Percentiles rank a stretch among this genome's conserved stretches.
These are phyloP conservation scores for Dasyornis broadbenti DNA, from an alignment of 2,113 vertebrate species.

Conservation along the genomic window DNA sequence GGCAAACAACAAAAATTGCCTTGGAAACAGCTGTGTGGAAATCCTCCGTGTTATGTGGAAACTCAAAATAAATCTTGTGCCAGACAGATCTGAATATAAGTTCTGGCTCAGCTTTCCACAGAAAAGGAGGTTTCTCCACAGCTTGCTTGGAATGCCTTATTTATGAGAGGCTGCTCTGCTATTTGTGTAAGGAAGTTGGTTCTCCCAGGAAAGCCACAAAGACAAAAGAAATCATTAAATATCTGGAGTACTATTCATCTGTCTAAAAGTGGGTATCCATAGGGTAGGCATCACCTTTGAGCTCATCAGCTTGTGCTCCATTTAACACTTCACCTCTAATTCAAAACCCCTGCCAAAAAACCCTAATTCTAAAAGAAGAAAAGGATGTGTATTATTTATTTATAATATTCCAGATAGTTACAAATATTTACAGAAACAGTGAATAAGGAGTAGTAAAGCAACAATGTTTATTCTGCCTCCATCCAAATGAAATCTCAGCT, in stretches of 20 bases:
- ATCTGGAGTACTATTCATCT: not conserved
- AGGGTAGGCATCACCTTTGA: not conserved
- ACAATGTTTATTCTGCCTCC: not conserved
- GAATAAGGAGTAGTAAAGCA: not conserved
- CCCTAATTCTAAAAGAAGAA: not conserved
- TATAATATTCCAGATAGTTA: not conserved
- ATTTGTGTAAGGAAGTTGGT: not conserved
- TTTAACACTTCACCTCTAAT: not conserved
- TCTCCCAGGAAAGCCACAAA: not conserved
- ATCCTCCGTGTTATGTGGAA: not conserved
- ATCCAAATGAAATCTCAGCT: not conserved
- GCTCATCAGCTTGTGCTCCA: not conserved
- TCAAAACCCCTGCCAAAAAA: not conserved
- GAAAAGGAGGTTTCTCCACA: not conserved
- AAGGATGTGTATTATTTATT: not conserved
- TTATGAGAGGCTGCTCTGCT: not conserved
- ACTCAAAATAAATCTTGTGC: not conserved
- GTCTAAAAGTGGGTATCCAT: not conserved
- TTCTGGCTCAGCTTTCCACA: not conserved
- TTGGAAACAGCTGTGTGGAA: not conserved
- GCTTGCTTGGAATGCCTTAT: not conserved
- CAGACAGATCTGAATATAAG: not conserved
- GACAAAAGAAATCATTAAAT: not conserved
- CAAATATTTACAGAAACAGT: not conserved
- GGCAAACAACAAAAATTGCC: not conserved